These are phyloP conservation scores for Noctua janthe DNA, from an alignment of 2,888 invertebrate species.

Conservation along the genomic window DNA sequence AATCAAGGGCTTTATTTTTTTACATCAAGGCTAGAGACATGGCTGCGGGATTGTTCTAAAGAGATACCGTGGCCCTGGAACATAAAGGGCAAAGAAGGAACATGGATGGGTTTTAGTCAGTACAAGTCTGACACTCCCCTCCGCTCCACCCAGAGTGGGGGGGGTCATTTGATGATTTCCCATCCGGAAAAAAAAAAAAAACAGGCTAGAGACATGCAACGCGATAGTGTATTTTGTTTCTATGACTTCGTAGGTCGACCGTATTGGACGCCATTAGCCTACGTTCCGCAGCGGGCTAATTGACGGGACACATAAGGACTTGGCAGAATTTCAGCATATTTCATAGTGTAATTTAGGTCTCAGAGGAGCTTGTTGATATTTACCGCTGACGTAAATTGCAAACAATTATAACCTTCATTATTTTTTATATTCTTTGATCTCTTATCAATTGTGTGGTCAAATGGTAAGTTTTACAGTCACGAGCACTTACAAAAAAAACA, in stretches of 20 bases:
- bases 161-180: too few relatives aligned
- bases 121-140: too few relatives aligned
- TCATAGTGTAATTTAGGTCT: background rate
- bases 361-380: background rate
- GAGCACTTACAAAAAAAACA: background rate
- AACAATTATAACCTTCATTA: background rate
- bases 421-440: background rate
- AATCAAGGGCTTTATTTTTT: constrained; percentile 58
- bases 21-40: background rate
- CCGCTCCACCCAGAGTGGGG: too few relatives aligned
- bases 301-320: too few relatives aligned
- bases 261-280: background rate
- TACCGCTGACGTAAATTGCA: background rate
- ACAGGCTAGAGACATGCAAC: background rate
- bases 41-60: background rate
- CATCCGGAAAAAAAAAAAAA: too few relatives aligned
- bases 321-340: background rate
- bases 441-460: background rate
- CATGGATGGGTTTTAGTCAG: too few relatives aligned
- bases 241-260: background rate
- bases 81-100: too few relatives aligned
- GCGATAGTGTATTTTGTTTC: background rate
- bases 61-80: too few relatives aligned
- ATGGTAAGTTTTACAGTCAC: too few relatives aligned
- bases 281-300: too few relatives aligned